phyloP scores from a whole-genome alignment of 1,140 invertebrate genomes.

The Sinella curviseta region DNA sequence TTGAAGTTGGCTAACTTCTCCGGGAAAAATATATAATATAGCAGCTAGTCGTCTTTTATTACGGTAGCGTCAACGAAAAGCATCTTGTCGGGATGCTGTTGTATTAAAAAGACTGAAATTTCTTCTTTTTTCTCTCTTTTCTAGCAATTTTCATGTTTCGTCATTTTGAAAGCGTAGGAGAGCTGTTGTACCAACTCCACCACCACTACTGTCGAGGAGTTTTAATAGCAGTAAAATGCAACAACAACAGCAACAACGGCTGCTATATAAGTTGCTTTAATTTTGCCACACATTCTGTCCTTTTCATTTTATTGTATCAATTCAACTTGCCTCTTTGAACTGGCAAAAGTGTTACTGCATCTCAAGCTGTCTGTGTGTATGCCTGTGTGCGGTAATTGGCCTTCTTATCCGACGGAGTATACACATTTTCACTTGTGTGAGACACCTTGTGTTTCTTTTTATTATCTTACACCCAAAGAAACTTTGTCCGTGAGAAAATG shows the following conservation, averaged over 20 bases:
- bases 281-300: constrained; percentile 21
- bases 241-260: neutral
- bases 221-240: constrained; percentile 18
- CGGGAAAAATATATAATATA: neutral
- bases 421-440: neutral
- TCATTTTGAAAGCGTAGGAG: neutral
- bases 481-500: no score
- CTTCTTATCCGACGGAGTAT: neutral
- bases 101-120: neutral
- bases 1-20: neutral
- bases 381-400: neutral
- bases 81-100: neutral
- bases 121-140: neutral
- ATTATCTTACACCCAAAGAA: neutral
- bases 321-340: neutral
- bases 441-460: neutral
- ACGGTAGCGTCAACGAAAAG: neutral
- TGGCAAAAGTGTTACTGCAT: neutral
- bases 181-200: no score
- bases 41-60: constrained; percentile 9
- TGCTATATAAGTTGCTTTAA: neutral
- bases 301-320: neutral
- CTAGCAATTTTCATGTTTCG: neutral
- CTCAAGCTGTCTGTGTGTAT: neutral
- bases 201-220: no score